Percentiles rank a stretch among this genome's conserved stretches.
These are phyloP conservation scores for Plotosus lineatus DNA, from an alignment of 2,113 vertebrate genomes.

Conservation along the genomic window DNA sequence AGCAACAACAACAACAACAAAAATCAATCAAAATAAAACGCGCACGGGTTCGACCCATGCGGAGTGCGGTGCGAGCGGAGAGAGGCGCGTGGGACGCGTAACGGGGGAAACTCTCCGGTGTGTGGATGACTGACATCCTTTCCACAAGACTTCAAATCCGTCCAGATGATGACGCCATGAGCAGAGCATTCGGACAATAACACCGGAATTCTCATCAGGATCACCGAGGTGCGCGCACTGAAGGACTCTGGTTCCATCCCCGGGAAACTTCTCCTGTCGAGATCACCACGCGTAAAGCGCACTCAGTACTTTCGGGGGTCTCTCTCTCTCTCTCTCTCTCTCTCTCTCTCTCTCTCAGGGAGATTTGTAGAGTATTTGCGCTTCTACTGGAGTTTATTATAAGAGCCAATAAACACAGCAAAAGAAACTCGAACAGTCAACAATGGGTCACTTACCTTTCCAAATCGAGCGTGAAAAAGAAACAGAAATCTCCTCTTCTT, in stretches of 20 bases:
- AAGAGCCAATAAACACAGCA: neutral
- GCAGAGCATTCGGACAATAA: neutral
- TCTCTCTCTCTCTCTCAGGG: neutral
- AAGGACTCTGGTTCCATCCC: neutral
- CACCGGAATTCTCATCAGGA: too few relatives aligned
- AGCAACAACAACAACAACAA: neutral
- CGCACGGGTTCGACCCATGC: neutral
- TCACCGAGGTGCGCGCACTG: neutral
- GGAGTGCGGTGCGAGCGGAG: neutral
- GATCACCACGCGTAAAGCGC: neutral
- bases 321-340: neutral
- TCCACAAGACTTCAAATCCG: neutral
- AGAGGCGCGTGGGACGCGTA: neutral
- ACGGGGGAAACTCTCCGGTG: neutral
- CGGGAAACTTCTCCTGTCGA: neutral
- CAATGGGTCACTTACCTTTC: slow-evolving; percentile 16
- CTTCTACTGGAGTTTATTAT: neutral
- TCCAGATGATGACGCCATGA: neutral
- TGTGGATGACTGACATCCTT: neutral
- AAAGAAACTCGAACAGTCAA: neutral
- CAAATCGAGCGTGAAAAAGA: neutral
- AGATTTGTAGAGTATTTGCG: neutral
- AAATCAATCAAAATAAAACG: neutral
- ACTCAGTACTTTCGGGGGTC: neutral
- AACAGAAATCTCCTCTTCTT: slow-evolving; percentile 1